phyloP scores from a whole-genome alignment of 2,113 vertebrate genomes.

The Aspiorhynchus laticeps region DNA sequence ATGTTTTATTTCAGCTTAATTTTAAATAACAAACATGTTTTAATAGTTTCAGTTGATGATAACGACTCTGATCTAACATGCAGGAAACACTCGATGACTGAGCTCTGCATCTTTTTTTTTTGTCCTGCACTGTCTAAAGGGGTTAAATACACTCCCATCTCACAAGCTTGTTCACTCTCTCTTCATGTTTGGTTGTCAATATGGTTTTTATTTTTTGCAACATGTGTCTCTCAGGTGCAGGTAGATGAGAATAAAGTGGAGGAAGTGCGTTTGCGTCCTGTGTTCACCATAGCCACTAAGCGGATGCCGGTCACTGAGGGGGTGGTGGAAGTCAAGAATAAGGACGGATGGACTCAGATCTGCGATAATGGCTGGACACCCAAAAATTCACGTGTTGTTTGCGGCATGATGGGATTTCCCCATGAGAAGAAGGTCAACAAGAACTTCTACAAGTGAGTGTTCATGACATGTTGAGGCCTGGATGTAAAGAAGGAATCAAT shows the following conservation, averaged over 20 bases:
- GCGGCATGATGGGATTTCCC: constrained; percentile 95
- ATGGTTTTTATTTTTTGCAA: neutral
- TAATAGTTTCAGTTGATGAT: neutral
- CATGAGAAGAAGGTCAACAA: constrained; percentile 89
- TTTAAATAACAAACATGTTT: neutral
- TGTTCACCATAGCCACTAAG: constrained; percentile 71
- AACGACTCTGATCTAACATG: neutral
- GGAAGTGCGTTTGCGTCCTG: constrained; percentile 85
- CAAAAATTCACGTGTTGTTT: constrained; percentile 88
- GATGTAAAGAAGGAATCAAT: neutral
- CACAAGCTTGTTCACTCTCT: neutral
- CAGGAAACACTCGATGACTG: neutral
- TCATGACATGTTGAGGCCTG: neutral
- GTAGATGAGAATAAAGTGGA: constrained; percentile 86
- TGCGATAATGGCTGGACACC: constrained; percentile 87
- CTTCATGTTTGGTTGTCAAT: neutral
- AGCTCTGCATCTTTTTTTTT: too few species aligned
- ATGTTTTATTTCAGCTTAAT: neutral
- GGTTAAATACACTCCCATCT: neutral
- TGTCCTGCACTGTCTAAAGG: too few species aligned
- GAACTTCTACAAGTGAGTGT: constrained; percentile 93
- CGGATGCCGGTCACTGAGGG: constrained; percentile 85
- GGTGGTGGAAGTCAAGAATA: constrained; percentile 87
- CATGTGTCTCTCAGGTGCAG: constrained; percentile 66
- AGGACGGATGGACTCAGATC: constrained; percentile 86